phyloP scores from a whole-genome alignment of 1,140 invertebrate genomes.

The Calliopsis andreniformis region DNA sequence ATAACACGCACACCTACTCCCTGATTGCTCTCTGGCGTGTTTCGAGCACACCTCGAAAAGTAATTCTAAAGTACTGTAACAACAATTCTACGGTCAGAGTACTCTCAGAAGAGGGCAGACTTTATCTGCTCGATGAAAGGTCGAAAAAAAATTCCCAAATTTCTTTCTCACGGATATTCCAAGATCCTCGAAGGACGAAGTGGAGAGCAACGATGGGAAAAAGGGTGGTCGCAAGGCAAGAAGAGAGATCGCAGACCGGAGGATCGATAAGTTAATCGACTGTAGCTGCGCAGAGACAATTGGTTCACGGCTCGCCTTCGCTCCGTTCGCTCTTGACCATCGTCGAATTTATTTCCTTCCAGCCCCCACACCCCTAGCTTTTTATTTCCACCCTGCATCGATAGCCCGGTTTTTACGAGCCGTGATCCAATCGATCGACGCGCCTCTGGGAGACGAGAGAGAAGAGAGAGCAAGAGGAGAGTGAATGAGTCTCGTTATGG shows the following conservation, averaged over 20 bases:
- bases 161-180: background rate
- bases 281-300: conserved; percentile 48
- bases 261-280: conserved; percentile 45
- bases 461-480: conserved; percentile 3
- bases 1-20: conserved; percentile 55
- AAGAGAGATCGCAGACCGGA: conserved; percentile 3
- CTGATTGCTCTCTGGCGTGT: conserved; percentile 27
- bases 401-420: conserved; percentile 38
- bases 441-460: background rate
- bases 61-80: too few relatives aligned
- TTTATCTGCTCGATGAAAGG: too few relatives aligned
- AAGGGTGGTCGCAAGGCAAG: conserved; percentile 17
- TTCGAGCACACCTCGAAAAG: conserved; percentile 2
- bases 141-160: background rate
- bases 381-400: background rate
- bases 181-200: conserved; percentile 8
- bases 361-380: background rate
- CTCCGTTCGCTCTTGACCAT: background rate
- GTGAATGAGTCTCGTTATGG: conserved; percentile 20
- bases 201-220: background rate
- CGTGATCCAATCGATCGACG: conserved; percentile 43
- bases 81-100: too few relatives aligned
- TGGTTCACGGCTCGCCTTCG: conserved; percentile 55
- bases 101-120: too few relatives aligned
- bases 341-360: conserved; percentile 20